phyloP scores from a whole-genome alignment of 1,140 invertebrate species.

The Drosophila serrata region DNA sequence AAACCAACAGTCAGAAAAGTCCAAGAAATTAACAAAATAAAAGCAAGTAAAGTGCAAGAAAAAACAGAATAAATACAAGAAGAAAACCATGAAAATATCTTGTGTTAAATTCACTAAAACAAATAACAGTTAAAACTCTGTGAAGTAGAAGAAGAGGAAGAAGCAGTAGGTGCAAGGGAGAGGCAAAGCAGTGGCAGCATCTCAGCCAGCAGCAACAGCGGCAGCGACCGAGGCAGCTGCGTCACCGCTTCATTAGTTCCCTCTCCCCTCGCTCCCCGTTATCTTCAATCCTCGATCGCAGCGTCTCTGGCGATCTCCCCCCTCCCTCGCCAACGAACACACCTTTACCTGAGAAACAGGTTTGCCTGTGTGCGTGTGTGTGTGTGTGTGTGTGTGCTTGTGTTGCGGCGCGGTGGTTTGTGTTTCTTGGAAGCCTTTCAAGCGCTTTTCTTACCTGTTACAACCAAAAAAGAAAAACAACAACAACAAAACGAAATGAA shows the following conservation, averaged over 20 bases:
- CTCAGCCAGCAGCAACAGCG: not conserved
- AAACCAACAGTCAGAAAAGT: not conserved
- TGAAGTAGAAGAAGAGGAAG: conserved; percentile 1
- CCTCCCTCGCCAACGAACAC: conserved; percentile 25
- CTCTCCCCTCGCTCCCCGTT: conserved; percentile 4
- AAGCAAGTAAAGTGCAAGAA: not conserved
- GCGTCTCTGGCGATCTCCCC: conserved; percentile 35
- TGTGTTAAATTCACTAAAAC: not conserved
- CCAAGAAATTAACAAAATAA: too few species aligned
- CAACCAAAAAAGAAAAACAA: conserved; percentile 44
- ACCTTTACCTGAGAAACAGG: conserved; percentile 76
- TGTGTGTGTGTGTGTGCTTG: conserved; percentile 5
- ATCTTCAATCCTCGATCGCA: conserved; percentile 14
- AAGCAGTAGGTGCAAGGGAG: conserved; percentile 7
- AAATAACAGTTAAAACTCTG: conserved; percentile 22
- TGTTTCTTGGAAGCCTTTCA: conserved; percentile 82
- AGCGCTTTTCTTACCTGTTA: conserved; percentile 67
- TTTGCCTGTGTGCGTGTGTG: conserved; percentile 33
- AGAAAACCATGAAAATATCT: not conserved
- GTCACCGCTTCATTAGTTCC: conserved; percentile 32
- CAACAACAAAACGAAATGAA: conserved; percentile 37
- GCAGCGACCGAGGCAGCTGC: conserved; percentile 13
- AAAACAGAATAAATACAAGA: not conserved
- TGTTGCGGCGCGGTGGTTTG: not conserved
- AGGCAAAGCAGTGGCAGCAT: conserved; percentile 23